Evolutionary conservation across 2,888 invertebrate genomes (phyloP), one percentile per base, ranked within the genome.

Genomic region (Aspidiotus rigidus): DNA sequence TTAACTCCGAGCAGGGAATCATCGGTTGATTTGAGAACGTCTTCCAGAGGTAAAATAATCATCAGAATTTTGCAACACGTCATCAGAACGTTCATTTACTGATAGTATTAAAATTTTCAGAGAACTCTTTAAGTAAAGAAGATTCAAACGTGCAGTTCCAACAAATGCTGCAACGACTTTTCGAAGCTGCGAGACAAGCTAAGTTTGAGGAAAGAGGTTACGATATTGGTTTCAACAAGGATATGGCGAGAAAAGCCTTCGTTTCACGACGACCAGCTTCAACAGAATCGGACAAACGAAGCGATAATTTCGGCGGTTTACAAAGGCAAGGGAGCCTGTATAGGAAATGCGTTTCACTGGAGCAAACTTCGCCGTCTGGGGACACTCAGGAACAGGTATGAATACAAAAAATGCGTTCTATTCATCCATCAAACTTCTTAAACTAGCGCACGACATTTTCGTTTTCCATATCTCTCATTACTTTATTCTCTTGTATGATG

Each of bases 281-380:
- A 10, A 84, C 84, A 53, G 86, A 87, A 75, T 84, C 84, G 64
- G 86, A 87, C 74, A 82, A 81, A 61, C 80, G 81, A 66, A 77
- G 73, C 76, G 79, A 60, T 77, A 77, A 69, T 75, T 72, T 79
- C 70, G 71, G 70, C 39, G 72, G 72, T 42, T 72, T 72, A 28
- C 75, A 74, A 69, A 74, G 74, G 71, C 74, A 74, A 75, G 81
- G 83, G 67, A 85, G 83, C 75, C 77, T 87, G 59, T 83, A 85
- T 73, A 80, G 87, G 72, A 88, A 87, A 76, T 86, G 87, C 77
- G 77, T 88, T 60, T 88, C 88, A 8, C 77, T 89, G 72, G 88
- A 88, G 77, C 88, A 89, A 77, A 84, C 84, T 7, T n/a, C 63
- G 11, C 62, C 62, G 17, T 15, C 54, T 15, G 39, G n/a, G 15